Evolutionary conservation across 1,140 invertebrate species (phyloP), one percentile per base, ranked within the genome.

Genomic region (Drosophila azteca): DNA sequence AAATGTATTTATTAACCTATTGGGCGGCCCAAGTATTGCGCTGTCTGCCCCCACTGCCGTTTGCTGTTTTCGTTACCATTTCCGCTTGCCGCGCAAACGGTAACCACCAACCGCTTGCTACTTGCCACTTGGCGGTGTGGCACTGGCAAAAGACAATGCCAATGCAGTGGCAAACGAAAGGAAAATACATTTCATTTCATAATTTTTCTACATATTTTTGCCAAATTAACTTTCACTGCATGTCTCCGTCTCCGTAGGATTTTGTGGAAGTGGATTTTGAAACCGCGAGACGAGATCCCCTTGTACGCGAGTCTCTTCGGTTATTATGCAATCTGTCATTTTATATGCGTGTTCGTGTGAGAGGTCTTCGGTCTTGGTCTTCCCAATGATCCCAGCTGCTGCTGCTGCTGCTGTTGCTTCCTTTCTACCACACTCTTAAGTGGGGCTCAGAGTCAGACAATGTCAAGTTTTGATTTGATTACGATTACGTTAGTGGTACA

Each of bases 381-480:
- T 54, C 62, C 66, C 44, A 60, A 24, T 35, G 35, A 71, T 39
- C 20, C 69, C 29, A 72, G 45, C 70, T 35, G 71, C 17, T 20
- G 17, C n/a, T n/a, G n/a, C n/a, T n/a, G n/a, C n/a, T n/a, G 45
- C 70, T 35, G 71, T 1, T 20, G 17, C 73, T 85, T 77, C 73
- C 83, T 88, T 84, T 74, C 75, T 74, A 44, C 75, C 46, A 22
- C 48, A 55, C 50, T 64, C 50, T 79, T 76, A 55, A 66, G 55
- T 72, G 60, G 65, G 50, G 46, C 39, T 52, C 64, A 45, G 11
- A 39, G 60, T 53, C 81, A 75, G 51, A 74, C 82, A 87, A 88
- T 87, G 82, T 87, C 82, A 87, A 88, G 82, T 76, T 87, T 78
- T 82, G 83, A 87, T 88, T 88, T 82, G 74, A 78, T 82, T 80